Base-by-base conservation (phyloP, 2,888 invertebrate species). In the Herminia tarsipennalis region DNA sequence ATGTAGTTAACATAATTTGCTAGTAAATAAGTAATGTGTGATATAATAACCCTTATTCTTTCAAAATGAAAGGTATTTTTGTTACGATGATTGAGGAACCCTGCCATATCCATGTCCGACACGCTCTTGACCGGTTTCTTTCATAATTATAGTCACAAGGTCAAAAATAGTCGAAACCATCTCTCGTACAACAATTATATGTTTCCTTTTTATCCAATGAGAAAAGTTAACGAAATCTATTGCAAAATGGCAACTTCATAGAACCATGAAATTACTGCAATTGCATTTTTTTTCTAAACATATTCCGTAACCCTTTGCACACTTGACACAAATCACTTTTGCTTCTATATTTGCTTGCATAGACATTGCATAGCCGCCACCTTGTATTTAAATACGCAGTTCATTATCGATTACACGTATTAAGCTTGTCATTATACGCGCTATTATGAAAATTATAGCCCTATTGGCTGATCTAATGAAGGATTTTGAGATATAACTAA, bases 381-480 rank as follows among this genome's bases (percentile, higher is more conserved):
- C 36, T 58, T 49, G 47, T 55, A 64, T 64, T 48, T 54, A 65
- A 70, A 66, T 62, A 54, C 35, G 27, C 34, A 16, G 17, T 32
- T 46, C 43, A 61, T 60, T 53, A 52, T 40, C 27, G 50, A 67
- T 69, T 65, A 57, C 44, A 38, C 59, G 35, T 54, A 47, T 56
- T 66, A 66, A 53, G 44, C 8, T 32, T 37, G 37, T 54, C 29
- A 59, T 69, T 60, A 61, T 46, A 36, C 25, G 47, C 29, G 27
- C 40, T 58, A 55, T 66, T 59, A 70, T 43, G 43, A 34, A 41
- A 53, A 54, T 51, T 44, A 41, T 45, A 33, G 8, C 10, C 27
- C 9, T 8, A 40, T 30, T 6, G 27, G 13, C 30, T 29, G 17
- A 12, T 10, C 33, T 40, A 33, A 9, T 8, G 9, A 40, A 27